These are phyloP conservation scores for Butorides virescens DNA, from an alignment of 2,113 vertebrate genomes.

Conservation along the genomic window DNA sequence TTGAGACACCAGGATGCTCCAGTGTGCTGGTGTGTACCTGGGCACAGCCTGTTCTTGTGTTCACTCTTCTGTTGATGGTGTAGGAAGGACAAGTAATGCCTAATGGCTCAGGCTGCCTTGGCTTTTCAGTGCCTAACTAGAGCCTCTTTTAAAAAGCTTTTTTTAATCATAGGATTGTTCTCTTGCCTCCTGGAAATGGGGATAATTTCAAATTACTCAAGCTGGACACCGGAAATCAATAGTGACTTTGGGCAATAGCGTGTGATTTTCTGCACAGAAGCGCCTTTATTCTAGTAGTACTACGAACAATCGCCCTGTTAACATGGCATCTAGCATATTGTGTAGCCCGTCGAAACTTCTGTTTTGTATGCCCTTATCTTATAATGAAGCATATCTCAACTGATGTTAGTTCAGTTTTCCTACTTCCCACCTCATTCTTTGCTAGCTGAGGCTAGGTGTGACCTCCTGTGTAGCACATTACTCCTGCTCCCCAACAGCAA, in stretches of 20 bases:
- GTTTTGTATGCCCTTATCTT: neutral
- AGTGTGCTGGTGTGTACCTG: neutral
- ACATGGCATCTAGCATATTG: neutral
- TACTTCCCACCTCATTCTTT: neutral
- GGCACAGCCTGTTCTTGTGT: neutral
- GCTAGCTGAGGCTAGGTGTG: neutral
- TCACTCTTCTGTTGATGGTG: neutral
- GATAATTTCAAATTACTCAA: neutral
- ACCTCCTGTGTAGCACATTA: neutral
- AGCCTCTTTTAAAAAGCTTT: neutral
- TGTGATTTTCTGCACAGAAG: neutral
- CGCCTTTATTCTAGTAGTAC: neutral
- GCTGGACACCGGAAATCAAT: neutral
- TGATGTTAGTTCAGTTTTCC: neutral
- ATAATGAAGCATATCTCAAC: neutral
- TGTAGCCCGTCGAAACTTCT: neutral
- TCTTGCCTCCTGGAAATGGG: neutral
- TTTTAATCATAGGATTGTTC: neutral
- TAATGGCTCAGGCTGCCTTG: neutral
- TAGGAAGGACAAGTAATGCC: neutral
- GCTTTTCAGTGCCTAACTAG: neutral
- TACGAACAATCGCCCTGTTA: neutral
- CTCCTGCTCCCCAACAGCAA: neutral
- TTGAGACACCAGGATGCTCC: neutral
- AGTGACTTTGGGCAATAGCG: neutral